Evolutionary conservation across 2,113 vertebrate species (phyloP), one percentile per base, ranked within the genome.

Genomic region (Myocastor coypus): DNA sequence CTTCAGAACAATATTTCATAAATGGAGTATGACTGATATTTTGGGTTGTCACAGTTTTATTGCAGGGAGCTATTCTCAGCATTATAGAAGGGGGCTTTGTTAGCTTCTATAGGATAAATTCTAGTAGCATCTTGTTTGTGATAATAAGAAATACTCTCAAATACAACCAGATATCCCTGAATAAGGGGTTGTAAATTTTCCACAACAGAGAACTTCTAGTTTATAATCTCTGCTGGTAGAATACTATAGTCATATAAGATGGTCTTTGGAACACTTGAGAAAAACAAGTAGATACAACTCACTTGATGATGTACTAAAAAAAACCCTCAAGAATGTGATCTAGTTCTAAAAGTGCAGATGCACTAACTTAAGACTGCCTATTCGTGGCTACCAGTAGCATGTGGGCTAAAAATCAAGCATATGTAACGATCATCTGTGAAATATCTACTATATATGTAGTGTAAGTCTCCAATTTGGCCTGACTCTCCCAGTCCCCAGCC

Each of bases 271-370:
- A 75, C 34, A 12, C 50, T 14, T 7, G 9, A 37, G 22, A 91
- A 1, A 94, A 24, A 32, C 28, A 83, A 75, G 50, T 91, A 78
- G 78, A 87, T 84, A 34, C 61, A 83, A 68, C 11, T 83, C n/a
- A 59, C 40, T 28, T 83, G 30, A 78, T 19, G n/a, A 37, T 63
- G 12, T 30, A 93, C 69, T 69, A 59, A 82, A 46, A 93, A 80
- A 11, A 63, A 46, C 8, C 46, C 46, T 71, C 20, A 93, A 95
- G 55, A 93, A 77, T 40, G 34, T 42, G 22, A 84, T 81, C 42
- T 46, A 90, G 63, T 83, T 83, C 34, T 92, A 68, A 68, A 89
- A 69, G 34, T 83, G 16, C 9, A 77, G 83, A 77, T 91, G 87
- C 83, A 92, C 83, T 68, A 83, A 94, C 37, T 91, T 40, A 59